phyloP scores from a whole-genome alignment of 2,797 vertebrate genomes.

The Lacerta viridis region DNA sequence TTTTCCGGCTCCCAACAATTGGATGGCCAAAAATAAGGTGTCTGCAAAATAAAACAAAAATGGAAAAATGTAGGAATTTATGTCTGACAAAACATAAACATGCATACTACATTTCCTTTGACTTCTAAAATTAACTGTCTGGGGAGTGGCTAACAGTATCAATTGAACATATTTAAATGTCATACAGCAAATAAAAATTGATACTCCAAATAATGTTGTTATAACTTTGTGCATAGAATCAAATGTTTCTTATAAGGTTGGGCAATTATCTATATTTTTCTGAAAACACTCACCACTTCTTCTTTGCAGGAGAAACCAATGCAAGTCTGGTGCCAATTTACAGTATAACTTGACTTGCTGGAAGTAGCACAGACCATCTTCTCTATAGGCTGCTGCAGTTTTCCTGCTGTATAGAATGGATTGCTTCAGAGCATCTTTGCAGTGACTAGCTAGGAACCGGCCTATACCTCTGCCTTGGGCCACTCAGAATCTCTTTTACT shows the following conservation, averaged over 20 bases:
- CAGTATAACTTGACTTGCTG: too few species aligned
- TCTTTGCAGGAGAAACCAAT: not conserved
- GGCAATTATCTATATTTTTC: constrained; percentile 23
- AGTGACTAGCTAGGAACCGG: too few species aligned
- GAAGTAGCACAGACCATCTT: too few species aligned
- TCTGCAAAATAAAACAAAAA: constrained; percentile 78
- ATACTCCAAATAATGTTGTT: not conserved
- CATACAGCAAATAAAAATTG: not conserved
- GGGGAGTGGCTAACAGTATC: constrained; percentile 1
- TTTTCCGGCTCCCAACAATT: constrained; percentile 98
- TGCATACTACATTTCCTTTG: constrained; percentile 23
- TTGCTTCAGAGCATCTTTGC: too few species aligned
- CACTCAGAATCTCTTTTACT: too few species aligned
- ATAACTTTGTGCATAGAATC: constrained; percentile 16
- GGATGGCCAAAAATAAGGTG: constrained; percentile 96
- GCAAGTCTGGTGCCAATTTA: too few species aligned
- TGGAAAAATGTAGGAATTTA: constrained; percentile 50
- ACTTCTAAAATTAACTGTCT: constrained; percentile 48
- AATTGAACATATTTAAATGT: constrained; percentile 45
- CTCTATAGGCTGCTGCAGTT: too few species aligned
- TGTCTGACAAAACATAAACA: constrained; percentile 66
- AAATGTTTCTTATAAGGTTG: not conserved
- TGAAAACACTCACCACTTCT: constrained; percentile 4
- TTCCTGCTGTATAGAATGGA: too few species aligned
- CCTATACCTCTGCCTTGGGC: too few species aligned